Base-by-base conservation (phyloP, 2,113 vertebrate genomes). In the Oxyura jamaicensis region DNA sequence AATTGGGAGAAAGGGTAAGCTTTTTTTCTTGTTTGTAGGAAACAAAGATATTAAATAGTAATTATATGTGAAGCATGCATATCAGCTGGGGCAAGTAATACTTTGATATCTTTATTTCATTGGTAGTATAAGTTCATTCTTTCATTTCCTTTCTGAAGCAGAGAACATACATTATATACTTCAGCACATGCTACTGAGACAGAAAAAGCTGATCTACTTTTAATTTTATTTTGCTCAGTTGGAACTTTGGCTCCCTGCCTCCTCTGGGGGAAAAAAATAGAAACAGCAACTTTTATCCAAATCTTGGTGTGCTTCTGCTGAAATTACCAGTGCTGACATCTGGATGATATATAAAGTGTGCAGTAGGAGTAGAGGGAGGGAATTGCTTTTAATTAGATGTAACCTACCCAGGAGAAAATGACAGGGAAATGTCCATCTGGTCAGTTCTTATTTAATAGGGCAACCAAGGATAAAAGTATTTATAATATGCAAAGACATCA, bases 311-410 rank as follows among this genome's bases (percentile, higher is more conserved):
- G 94, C 94, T 95, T 96, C 91, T 91, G 81, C 93, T 96, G 95
- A 97, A 97, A 97, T 96, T 94, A 96, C 92, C 80, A 88, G 80
- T 88, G 91, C 86, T 97, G 97, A 96, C 96, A 97, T 97, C 96
- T 97, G 97, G 94, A 90, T 96, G 88, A 87, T 95, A 67, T 13
- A 44, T 95, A 83, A 95, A 95, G 71, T 68, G 86, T 15, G 71
- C 92, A 84, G 71, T 50, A 80, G 79, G 59, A 65, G 11, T 36
- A 77, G 83, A 89, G 97, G 91, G 96, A 96, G 26, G 29, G 75
- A 97, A 94, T 90, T 94, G 93, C 95, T 96, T 98, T 98, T 97
- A 97, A 97, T 98, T 97, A 94, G 93, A 78, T 95, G 74, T 94
- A 97, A 90, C 84, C 83, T 97, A 92, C 71, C 72, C 81, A 86